Base-by-base conservation (phyloP, 2,113 vertebrate species). In the Diphyllodes magnificus region DNA sequence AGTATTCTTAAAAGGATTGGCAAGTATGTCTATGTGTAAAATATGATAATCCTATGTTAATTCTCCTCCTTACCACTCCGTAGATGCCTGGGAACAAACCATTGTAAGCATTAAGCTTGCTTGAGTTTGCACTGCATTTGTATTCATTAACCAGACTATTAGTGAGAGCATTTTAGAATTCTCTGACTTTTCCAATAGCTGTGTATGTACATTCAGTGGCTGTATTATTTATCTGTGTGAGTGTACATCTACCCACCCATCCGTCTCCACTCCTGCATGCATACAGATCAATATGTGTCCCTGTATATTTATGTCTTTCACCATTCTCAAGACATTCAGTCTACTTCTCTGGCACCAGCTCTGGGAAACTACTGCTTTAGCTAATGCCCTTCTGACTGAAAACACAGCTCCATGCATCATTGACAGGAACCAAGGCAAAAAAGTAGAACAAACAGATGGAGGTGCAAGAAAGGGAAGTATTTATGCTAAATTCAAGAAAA, bases 41-140 rank as follows among this genome's bases (percentile, higher is more conserved):
- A 97, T 97, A 97, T 88, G 92, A 95, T 96, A 97, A 97, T 96
- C 94, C 88, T 90, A 94, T 91, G 93, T 88, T 97, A 97, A 97
- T 95, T 97, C 94, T 96, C 88, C 90, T 90, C 76, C 80, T 90
- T 96, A 92, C 82, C 80, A 72, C 72, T 78, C 88, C 0, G 4
- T 88, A 78, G 95, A 94, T 88, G 90, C 65, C 94, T 97, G 95
- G 95, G 88, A 96, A 97, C 92, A 96, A 93, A 81, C 90, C 90
- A 88, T 42, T 94, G 72, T 76, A 92, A 83, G 88, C 68, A 90
- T 88, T 97, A 94, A 96, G 96, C 92, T 95, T 92, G 76, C 82
- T 39, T 13, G 82, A 93, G 76, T 97, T 94, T 90, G 92, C 72
- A 90, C 82, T 88, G 73, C 95, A 95, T 97, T 94, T 96, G 69